Base-by-base conservation (phyloP, 2,888 invertebrate species). In the Pyralis farinalis region DNA sequence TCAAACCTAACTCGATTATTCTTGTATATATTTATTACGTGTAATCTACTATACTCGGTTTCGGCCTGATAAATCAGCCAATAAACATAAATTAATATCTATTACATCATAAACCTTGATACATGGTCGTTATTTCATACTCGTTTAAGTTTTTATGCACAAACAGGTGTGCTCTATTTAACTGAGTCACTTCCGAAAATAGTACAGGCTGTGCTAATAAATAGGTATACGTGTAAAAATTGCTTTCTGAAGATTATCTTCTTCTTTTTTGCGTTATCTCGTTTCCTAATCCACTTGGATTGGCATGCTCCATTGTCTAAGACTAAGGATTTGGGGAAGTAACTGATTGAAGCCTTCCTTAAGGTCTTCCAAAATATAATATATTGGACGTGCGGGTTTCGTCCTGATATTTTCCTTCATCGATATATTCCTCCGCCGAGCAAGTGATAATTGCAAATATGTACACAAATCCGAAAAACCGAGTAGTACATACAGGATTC, bases 101-200 rank as follows among this genome's bases (percentile, higher is more conserved):
- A 37, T 37, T 37, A 37, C 37, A 37, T 37, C 37, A 37, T 30
- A 37, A 30, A 37, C 37, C 28, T 36, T 30, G 37, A 22, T 30
- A 30, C 37, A 21, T 12, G 21, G 36, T 30, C n/a, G 25, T 25
- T 25, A 37, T 21, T 37, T 37, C 11, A 21, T 29, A 22, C n/a
- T n/a, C n/a, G n/a, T n/a, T n/a, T n/a, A 12, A 22, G 6, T 30
- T 37, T 37, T 25, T 25, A 30, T 37, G 37, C 30, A 8, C 2
- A 12, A 20, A 33, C 39, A 39, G 39, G 39, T 39, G 33, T 33
- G 39, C 33, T 39, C 39, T 33, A 39, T 33, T 33, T 39, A 31
- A 38, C 28, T 39, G 39, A 39, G 27, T 39, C 39, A 39, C 39
- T 39, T 39, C 39, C 39, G 33, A 27, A 11, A 39, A 33, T 39